Percentiles rank a stretch among this genome's conserved stretches.
Conservation (phyloP, 2,888 invertebrate genomes). For the Eupeodes latifasciatus region DNA sequence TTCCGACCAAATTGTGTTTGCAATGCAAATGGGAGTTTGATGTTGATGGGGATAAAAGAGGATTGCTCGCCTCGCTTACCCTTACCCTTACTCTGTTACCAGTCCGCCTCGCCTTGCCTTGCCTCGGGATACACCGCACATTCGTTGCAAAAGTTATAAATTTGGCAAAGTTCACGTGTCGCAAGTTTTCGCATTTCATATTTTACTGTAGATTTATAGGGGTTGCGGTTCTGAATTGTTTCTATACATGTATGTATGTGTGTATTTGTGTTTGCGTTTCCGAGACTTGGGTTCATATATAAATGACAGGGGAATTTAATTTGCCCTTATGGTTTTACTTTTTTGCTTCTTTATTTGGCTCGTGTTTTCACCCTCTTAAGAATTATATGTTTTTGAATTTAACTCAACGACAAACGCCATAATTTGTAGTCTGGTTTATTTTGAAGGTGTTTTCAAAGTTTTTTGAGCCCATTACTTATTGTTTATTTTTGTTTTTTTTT, state of each 20-base stretch:
- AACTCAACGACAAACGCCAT: neutral
- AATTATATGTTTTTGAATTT: neutral
- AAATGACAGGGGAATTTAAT: conserved; percentile 57
- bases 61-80: neutral
- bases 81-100: neutral
- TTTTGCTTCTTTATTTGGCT: conserved; percentile 15
- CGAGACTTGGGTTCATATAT: conserved; percentile 28
- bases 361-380: neutral
- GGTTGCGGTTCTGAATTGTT: conserved; percentile 22
- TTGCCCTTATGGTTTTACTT: conserved; percentile 40
- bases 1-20: neutral
- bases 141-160: conserved; percentile 62
- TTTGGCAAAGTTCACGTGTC: conserved; percentile 68
- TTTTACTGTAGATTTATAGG: conserved; percentile 63
- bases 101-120: too few species aligned
- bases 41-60: neutral
- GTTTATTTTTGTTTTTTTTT: conserved; percentile 1
- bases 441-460: neutral
- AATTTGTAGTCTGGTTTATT: neutral
- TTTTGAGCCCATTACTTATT: neutral
- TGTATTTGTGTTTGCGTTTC: neutral
- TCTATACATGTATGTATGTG: neutral
- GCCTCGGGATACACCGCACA: conserved; percentile 6
- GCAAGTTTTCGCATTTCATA: conserved; percentile 69
- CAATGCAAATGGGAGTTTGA: conserved; percentile 43